Conservation (phyloP, 2,797 vertebrate species). For the Gallirallus australis region DNA sequence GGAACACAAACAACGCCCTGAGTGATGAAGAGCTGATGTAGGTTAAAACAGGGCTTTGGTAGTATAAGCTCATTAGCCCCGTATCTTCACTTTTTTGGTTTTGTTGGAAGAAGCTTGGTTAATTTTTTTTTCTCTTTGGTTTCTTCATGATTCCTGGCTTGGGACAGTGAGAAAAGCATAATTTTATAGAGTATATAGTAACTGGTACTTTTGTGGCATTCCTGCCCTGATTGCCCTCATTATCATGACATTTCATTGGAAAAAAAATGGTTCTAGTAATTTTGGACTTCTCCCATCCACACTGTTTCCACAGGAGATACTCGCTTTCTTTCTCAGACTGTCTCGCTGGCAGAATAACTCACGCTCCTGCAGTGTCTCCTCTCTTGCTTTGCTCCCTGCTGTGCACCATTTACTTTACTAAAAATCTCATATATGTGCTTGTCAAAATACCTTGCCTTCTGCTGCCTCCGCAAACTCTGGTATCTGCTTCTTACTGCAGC, state of each 20-base stretch:
- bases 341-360: background rate
- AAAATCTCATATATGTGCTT: background rate
- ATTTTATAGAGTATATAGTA: background rate
- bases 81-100: fast-evolving
- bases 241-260: background rate
- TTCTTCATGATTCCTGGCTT: background rate
- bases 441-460: background rate
- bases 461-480: background rate
- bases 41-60: background rate
- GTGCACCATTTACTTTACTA: background rate
- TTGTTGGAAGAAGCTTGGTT: background rate
- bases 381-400: background rate
- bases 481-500: background rate
- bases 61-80: background rate
- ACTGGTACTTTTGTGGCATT: background rate
- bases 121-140: background rate
- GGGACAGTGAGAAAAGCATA: background rate
- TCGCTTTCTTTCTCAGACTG: background rate
- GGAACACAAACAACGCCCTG: background rate
- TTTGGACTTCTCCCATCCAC: background rate
- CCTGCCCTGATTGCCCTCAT: background rate
- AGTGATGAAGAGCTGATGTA: background rate
- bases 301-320: background rate
- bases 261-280: background rate
- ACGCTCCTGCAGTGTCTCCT: background rate